phyloP scores from a whole-genome alignment of 2,888 invertebrate genomes.

The Orthosia incerta region DNA sequence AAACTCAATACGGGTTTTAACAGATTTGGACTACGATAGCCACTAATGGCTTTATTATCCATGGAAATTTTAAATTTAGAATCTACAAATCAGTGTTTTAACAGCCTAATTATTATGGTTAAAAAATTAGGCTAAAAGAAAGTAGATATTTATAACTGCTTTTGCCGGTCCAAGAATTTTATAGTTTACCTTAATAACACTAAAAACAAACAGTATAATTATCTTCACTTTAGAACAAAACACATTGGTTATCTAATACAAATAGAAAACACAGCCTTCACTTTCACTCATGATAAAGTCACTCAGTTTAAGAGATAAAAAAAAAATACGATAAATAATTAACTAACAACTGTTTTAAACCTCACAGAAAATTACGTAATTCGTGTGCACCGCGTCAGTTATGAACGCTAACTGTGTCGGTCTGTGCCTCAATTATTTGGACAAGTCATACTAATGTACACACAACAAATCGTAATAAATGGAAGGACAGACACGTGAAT shows the following conservation, averaged over 20 bases:
- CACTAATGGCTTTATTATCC: neutral
- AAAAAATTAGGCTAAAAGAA: neutral
- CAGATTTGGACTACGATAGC: neutral
- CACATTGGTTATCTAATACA: conserved; percentile 21
- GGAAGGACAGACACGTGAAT: conserved; percentile 67
- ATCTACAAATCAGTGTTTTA: no score
- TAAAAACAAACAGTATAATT: neutral
- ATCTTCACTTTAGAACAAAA: neutral
- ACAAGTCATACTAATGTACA: conserved; percentile 57
- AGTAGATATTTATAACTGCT: neutral
- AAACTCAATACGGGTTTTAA: no score
- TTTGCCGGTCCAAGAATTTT: neutral
- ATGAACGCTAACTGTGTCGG: conserved; percentile 29
- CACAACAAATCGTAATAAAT: conserved; percentile 71
- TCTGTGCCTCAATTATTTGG: conserved; percentile 46
- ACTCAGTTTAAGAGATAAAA: conserved; percentile 18
- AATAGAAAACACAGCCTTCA: conserved; percentile 19
- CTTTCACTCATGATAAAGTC: conserved; percentile 44
- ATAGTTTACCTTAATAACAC: conserved; percentile 5
- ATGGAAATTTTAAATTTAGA: no score
- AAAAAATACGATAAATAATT: conserved; percentile 18
- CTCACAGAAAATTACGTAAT: conserved; percentile 35
- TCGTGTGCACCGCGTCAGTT: conserved; percentile 32
- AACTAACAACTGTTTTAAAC: conserved; percentile 6
- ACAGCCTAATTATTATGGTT: no score